Base-by-base conservation (phyloP, 2,888 invertebrate genomes). In the Hirudinaria manillensis region DNA sequence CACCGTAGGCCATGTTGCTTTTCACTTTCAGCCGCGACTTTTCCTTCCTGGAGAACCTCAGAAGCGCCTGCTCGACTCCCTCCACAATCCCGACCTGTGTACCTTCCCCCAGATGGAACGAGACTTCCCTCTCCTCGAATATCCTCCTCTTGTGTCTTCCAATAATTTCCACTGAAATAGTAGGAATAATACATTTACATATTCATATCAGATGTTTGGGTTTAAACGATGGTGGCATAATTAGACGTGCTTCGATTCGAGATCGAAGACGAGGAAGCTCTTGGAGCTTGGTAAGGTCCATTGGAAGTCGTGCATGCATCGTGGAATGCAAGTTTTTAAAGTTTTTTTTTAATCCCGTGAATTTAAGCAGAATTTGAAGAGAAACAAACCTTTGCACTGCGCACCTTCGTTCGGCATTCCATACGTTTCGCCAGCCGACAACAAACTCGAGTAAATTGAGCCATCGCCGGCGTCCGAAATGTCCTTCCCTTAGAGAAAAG, bases 51-150 rank as follows among this genome's bases (percentile, higher is more conserved):
- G 89, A 89, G 86, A 98, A 93, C 83, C 90, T 91, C 79, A 90
- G 89, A 0, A 83, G 56, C 0, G 83, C 83, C 24, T 79, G 75
- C 56, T 84, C 84, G 13, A 84, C 76, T 13, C 96, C 97, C 74
- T 90, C 89, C 53, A 93, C 89, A 38, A 98, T 86, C 77, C 90
- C 90, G 70, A 86, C 85, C 78, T 92, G 92, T 75, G 87, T 88
- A 13, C 93, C 95, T 86, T 97, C 96, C 0, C 97, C 97, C 29
- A 95, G 87, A 24, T 87, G 86, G 85, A 96, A 98, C 34, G 90
- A 89, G 0, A 94, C 89, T 66, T 92, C 91, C 80, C 92, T 88
- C 27, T 91, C 91, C 81, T 96, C 94, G 85, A 95, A 93, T 10
- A 88, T 85, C 76, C 83, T 84, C 0, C 88, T 90, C 74, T 90